phyloP scores from a whole-genome alignment of 2,888 invertebrate genomes.

The Plemyria rubiginata region DNA sequence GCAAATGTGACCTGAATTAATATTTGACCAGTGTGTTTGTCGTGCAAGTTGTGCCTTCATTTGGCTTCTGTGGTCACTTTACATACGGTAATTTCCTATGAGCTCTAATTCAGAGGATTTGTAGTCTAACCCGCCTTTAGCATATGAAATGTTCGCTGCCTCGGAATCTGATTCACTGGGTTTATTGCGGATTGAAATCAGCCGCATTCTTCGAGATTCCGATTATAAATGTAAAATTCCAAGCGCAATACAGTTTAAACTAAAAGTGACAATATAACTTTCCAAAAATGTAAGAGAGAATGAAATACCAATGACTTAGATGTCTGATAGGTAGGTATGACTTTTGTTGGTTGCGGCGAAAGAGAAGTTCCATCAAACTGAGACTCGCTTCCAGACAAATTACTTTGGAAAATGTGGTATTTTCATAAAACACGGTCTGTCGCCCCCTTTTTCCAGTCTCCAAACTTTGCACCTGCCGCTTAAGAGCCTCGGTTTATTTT shows the following conservation, averaged over 20 bases:
- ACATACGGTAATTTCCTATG: constrained; percentile 67
- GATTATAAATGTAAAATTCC: background rate
- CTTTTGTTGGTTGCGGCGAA: background rate
- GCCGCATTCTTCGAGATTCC: constrained; percentile 11
- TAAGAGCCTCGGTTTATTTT: constrained; percentile 54
- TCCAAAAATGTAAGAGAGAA: too few species aligned
- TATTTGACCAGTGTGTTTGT: constrained; percentile 74
- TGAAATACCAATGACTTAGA: too few species aligned
- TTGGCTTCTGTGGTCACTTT: constrained; percentile 61
- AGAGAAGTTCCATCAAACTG: constrained; percentile 12
- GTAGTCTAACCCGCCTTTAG: constrained; percentile 56
- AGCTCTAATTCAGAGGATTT: constrained; percentile 67
- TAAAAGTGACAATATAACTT: too few species aligned
- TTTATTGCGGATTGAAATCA: constrained; percentile 41
- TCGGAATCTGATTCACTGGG: constrained; percentile 47
- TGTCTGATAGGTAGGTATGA: background rate
- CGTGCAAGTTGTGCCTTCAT: constrained; percentile 67
- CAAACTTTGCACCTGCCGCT: constrained; percentile 42
- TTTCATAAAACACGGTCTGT: constrained; percentile 23
- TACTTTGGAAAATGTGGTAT: constrained; percentile 26
- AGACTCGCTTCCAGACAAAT: constrained; percentile 19
- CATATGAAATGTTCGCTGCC: constrained; percentile 47
- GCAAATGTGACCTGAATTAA: constrained; percentile 82
- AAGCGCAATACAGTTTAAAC: background rate
- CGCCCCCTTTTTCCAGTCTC: constrained; percentile 22